A percentile compares a stretch with the other conserved stretches of the same genome.
These are phyloP conservation scores for Holacanthella duospinosa DNA, from an alignment of 2,888 invertebrate genomes.

Conservation along the genomic window DNA sequence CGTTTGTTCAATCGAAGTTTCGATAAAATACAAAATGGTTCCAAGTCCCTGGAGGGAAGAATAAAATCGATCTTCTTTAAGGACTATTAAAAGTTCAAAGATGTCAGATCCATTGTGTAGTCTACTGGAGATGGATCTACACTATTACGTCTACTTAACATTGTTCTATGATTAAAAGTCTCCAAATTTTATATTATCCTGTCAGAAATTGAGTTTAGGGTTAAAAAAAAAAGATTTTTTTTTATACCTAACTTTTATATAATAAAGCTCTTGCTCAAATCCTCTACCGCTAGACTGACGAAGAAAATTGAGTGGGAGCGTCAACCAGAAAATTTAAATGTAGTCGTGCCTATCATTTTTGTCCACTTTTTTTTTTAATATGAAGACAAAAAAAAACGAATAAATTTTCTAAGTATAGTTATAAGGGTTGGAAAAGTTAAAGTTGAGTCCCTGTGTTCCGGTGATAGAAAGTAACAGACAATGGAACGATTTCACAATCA, in stretches of 20 bases:
- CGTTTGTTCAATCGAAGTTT: neutral
- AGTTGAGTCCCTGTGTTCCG: neutral
- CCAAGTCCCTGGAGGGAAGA: neutral
- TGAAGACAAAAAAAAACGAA: too few species aligned
- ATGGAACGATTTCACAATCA: neutral
- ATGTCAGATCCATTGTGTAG: neutral
- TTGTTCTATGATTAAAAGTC: too few species aligned
- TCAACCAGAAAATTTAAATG: neutral
- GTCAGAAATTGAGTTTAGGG: too few species aligned
- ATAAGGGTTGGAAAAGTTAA: neutral
- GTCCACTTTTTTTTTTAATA: too few species aligned
- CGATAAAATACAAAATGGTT: neutral
- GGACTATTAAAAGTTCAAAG: neutral
- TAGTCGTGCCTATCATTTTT: too few species aligned
- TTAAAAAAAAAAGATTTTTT: too few species aligned
- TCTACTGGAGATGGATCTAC: too few species aligned
- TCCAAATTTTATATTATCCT: too few species aligned
- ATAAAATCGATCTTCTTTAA: neutral
- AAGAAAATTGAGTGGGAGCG: neutral
- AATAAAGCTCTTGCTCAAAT: too few species aligned
- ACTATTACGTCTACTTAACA: too few species aligned
- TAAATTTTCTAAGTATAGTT: too few species aligned
- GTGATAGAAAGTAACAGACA: neutral
- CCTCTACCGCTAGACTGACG: neutral
- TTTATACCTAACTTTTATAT: too few species aligned